Percentiles rank a stretch among this genome's conserved stretches.
Conservation (phyloP, 2,797 vertebrate species). For the Remorina albescens region DNA sequence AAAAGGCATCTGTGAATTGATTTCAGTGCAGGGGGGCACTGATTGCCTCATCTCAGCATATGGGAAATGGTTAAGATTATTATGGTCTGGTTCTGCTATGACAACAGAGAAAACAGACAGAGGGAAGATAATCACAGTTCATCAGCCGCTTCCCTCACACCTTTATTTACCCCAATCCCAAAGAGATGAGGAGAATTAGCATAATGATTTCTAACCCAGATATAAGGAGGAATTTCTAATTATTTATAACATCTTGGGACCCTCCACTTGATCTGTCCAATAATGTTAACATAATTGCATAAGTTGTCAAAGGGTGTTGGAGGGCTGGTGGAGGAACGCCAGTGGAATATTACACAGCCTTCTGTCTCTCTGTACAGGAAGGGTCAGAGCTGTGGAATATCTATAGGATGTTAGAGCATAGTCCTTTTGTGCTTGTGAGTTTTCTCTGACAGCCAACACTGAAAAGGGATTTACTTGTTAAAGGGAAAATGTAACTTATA, state of each 20-base stretch:
- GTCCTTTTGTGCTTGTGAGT: constrained; percentile 26
- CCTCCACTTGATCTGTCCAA: constrained; percentile 86
- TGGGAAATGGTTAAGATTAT: constrained; percentile 82
- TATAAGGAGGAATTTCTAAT: constrained; percentile 88
- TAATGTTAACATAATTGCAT: constrained; percentile 90
- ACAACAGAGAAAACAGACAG: constrained; percentile 84
- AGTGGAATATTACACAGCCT: constrained; percentile 73
- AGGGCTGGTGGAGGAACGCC: constrained; percentile 71
- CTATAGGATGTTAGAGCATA: constrained; percentile 27
- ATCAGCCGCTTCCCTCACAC: constrained; percentile 84
- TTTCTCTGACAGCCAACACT: constrained; percentile 11
- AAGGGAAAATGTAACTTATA: not conserved
- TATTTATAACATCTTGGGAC: constrained; percentile 90
- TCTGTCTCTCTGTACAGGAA: constrained; percentile 50
- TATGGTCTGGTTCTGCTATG: constrained; percentile 78
- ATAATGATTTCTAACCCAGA: constrained; percentile 89
- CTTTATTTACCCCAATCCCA: constrained; percentile 87
- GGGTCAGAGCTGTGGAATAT: constrained; percentile 57
- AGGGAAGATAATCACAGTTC: constrained; percentile 83
- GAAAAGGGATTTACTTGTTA: not conserved
- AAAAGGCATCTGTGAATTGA: constrained; percentile 58
- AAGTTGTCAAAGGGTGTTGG: constrained; percentile 83
- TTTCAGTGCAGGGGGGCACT: constrained; percentile 47
- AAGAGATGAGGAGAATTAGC: constrained; percentile 85
- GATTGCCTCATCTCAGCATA: constrained; percentile 72